Evolutionary conservation across 2,113 vertebrate species (phyloP).

Genomic region (Chroicocephalus ridibundus): DNA sequence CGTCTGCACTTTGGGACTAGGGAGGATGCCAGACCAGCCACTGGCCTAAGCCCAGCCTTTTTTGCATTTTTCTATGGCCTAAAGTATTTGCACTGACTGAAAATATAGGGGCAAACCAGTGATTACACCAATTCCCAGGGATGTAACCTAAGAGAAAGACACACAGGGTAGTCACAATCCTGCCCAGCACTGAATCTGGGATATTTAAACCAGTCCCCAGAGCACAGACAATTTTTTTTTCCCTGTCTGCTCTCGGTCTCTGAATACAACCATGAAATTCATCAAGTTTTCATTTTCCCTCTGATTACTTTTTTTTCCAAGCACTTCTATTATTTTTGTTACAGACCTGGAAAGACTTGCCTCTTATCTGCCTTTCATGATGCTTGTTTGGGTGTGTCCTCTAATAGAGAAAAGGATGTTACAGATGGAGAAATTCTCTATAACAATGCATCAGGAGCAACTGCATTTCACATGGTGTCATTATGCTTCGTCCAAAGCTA

Average conservation of each 20-base stretch:
- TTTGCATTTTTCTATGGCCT: neutral
- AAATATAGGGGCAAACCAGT: neutral
- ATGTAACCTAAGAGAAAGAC: neutral
- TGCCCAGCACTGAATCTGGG: neutral
- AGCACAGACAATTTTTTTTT: neutral
- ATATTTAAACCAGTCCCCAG: neutral
- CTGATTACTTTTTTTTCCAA: neutral
- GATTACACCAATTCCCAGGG: neutral
- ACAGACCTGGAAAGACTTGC: neutral
- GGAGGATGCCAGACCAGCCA: neutral
- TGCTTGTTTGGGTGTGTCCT: neutral
- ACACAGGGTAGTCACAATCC: rapidly evolving
- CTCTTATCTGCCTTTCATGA: neutral
- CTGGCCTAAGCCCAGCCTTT: neutral
- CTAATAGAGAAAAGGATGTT: neutral
- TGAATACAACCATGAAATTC: neutral
- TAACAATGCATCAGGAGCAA: neutral
- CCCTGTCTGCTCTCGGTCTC: neutral
- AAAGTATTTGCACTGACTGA: neutral
- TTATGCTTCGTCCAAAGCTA: neutral
- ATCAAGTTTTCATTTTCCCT: neutral
- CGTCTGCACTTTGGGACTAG: neutral
- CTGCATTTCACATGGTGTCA: neutral
- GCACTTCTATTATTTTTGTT: neutral
- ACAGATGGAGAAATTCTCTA: neutral